These are phyloP conservation scores for Dasyurus viverrinus DNA, from an alignment of 2,113 vertebrate genomes.

Conservation along the genomic window DNA sequence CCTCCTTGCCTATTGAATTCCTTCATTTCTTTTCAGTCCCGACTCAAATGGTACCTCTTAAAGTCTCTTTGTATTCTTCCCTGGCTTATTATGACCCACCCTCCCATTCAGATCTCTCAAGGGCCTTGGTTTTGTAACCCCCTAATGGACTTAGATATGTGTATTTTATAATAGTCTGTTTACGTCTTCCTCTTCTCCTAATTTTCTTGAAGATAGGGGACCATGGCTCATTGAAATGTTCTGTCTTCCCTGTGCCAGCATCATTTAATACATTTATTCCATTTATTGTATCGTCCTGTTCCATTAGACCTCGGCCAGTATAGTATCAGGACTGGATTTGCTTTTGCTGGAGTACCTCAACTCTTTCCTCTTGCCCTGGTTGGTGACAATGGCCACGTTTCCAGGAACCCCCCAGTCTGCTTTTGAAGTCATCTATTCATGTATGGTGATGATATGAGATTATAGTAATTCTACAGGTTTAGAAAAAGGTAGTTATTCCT, in stretches of 20 bases:
- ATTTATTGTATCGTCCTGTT: background rate
- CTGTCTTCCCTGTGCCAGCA: background rate
- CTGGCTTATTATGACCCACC: background rate
- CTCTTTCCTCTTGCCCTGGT: background rate
- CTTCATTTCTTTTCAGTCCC: background rate
- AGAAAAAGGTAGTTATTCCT: background rate
- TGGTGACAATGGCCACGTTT: background rate
- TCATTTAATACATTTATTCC: background rate
- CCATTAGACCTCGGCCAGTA: background rate
- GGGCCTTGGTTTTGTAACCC: background rate
- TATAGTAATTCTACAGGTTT: conserved; percentile 24
- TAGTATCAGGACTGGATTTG: conserved; percentile 1
- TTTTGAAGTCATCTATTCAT: background rate
- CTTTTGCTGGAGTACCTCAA: conserved; percentile 14
- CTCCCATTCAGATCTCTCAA: background rate
- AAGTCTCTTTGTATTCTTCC: background rate
- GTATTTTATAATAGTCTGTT: background rate
- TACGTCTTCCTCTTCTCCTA: background rate
- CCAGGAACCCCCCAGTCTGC: background rate
- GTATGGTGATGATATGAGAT: background rate
- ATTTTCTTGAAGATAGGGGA: background rate
- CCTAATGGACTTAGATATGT: background rate
- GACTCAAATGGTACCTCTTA: background rate
- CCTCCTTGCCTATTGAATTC: background rate
- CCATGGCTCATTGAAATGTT: background rate